Conservation (phyloP, 2,888 invertebrate species). For the Frankliniella fusca region DNA sequence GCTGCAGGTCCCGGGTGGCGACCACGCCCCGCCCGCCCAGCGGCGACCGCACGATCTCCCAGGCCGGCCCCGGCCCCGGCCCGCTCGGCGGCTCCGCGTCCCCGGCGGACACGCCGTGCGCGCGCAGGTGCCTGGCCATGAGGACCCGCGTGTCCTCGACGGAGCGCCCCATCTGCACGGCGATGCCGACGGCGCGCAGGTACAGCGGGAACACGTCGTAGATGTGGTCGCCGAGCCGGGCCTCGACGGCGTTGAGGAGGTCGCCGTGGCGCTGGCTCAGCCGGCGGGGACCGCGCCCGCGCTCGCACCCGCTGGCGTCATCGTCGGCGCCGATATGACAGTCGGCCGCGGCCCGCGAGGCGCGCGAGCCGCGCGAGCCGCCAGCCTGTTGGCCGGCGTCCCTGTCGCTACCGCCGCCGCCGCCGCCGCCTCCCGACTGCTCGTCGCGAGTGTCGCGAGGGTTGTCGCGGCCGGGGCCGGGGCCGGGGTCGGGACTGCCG, state of each 20-base stretch:
- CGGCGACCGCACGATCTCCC: conserved; percentile 48
- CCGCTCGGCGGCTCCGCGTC: not conserved
- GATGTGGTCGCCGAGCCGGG: conserved; percentile 5
- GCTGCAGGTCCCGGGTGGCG: conserved; percentile 60
- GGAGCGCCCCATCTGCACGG: conserved; percentile 4
- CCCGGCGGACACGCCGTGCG: not conserved
- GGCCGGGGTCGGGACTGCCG: not conserved
- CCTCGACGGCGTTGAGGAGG: not conserved
- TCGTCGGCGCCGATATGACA: conserved; percentile 3
- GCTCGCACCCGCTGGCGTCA: not conserved
- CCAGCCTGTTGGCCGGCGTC: not conserved
- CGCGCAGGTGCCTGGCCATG: not conserved
- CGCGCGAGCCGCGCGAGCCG: not conserved
- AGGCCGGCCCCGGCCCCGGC: not conserved
- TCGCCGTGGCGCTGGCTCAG: not conserved
- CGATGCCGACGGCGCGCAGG: conserved; percentile 7
- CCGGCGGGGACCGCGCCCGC: not conserved
- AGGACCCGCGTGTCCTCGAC: not conserved
- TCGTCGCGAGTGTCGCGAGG: not conserved
- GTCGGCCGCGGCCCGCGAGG: not conserved
- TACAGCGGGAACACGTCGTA: conserved; percentile 1
- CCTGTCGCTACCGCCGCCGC: not conserved
- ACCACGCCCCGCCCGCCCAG: conserved; percentile 69
- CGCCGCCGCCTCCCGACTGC: not conserved
- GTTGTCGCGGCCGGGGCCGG: not conserved